Conservation (phyloP, 2,888 invertebrate genomes). For the Odontothrips loti region DNA sequence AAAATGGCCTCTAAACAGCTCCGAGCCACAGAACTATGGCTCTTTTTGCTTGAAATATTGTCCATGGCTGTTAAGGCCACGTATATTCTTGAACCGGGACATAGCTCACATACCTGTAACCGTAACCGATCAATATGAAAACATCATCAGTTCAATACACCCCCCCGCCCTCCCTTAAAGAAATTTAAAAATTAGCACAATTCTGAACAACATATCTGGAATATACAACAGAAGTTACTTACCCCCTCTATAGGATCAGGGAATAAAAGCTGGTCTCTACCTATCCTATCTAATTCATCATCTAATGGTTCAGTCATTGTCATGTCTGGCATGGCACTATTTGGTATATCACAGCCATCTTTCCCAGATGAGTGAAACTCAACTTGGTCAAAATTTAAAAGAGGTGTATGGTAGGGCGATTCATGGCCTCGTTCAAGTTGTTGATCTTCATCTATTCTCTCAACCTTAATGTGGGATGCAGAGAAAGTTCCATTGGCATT, state of each 20-base stretch:
- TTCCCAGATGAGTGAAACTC: not conserved
- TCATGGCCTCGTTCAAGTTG: not conserved
- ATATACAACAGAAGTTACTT: not conserved
- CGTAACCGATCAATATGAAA: not conserved
- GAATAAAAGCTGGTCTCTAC: not conserved
- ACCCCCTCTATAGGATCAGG: constrained; percentile 9
- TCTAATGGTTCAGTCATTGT: not conserved
- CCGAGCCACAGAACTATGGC: constrained; percentile 9
- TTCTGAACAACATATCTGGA: not conserved
- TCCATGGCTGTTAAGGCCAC: constrained; percentile 6
- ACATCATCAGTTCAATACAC: too few relatives aligned
- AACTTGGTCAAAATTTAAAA: constrained; percentile 18
- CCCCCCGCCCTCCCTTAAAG: too few relatives aligned
- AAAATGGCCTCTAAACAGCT: not conserved
- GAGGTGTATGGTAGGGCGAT: not conserved
- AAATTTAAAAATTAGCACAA: not conserved
- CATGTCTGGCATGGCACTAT: not conserved
- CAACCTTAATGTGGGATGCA: not conserved
- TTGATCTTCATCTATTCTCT: not conserved
- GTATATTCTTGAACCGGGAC: not conserved
- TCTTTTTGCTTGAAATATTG: constrained; percentile 11
- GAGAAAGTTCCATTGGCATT: not conserved
- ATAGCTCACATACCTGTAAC: not conserved
- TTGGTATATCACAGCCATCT: not conserved
- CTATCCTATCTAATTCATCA: not conserved